Evolutionary conservation across 2,113 vertebrate species (phyloP), one percentile per base, ranked within the genome.

Genomic region (Aegotheles bennettii): DNA sequence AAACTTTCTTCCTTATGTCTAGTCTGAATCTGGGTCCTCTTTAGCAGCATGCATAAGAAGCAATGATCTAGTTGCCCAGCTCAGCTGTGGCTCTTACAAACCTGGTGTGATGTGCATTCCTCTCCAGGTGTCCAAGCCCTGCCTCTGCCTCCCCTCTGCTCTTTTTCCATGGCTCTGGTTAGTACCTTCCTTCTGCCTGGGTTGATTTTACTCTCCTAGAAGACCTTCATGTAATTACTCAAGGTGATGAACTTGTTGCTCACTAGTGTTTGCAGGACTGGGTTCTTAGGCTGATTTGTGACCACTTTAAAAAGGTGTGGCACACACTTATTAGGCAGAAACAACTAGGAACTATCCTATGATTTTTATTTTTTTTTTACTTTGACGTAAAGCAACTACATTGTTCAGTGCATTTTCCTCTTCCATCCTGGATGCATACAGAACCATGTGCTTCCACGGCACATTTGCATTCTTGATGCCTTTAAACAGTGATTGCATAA

Each of bases 401-500:
- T 13, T 16, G 21, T 67, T 82, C 24, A 67, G 77, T n/a, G 45
- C 48, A 25, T 82, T 87, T 87, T 85, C 35, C 35, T 67, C 35
- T 83, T 76, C 67, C 33, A 18, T 61, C 67, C 75, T 78, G 89
- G 85, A 64, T 48, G 76, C 9, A 1, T 48, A 67, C 51, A 95
- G 88, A 90, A 64, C 4, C 4, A 14, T 54, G n/a, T 48, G 28
- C 40, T 90, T 94, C 90, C 61, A 57, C 24, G 35, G 31, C 81
- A 70, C 77, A 91, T 94, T 96, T 95, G 81, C 91, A 88, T 94
- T 95, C 82, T 61, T 59, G 48, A 19, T 74, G 69, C 51, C 76
- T 92, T 42, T 51, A 25, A 86, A 85, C 43, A 47, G 84, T 51
- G 75, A 86, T 31, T 94, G 95, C 84, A 33, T 64, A 90, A 77